Evolutionary conservation across 2,113 vertebrate genomes (phyloP), one percentile per base, ranked within the genome.

Genomic region (Mormyrus lacerda): DNA sequence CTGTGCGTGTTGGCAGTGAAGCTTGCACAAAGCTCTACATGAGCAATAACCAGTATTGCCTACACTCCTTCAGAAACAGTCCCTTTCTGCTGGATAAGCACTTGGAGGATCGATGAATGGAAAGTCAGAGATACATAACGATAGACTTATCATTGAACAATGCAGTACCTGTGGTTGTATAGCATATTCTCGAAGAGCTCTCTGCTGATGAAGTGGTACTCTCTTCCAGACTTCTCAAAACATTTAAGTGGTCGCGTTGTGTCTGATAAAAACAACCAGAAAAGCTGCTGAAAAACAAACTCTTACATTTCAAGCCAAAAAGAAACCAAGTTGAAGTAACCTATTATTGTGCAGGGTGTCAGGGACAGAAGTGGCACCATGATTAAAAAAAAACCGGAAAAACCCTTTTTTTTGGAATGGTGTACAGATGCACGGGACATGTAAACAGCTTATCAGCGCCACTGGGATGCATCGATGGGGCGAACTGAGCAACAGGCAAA

Each of bases 131-230:
- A 31, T n/a, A 61, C 15, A 73, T 65, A 45, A 24, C 21, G 35
- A 69, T 15, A 86, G 45, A 13, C 44, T 35, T 10, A 84, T 55
- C 51, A 27, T 1, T 45, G 61, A 58, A 65, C 48, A n/a, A 7
- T 31, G 10, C 21, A 24, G 89, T 92, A 99, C 98, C 96, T 98
- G 94, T 98, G 96, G 92, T 95, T 97, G 19, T 96, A 95, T 1
- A 97, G 92, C 96, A 99, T 97, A 91, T 94, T 97, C 95, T 98
- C 97, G 92, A 99, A 99, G 48, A 96, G 94, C 92, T 98, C 97
- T 84, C 96, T 96, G 39, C 95, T 97, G 91, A 97, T 94, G n/a
- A 98, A 99, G 91, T 98, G 95, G 95, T 99, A 99, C 79, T 99
- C 98, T 91, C 97, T 95, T 10, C 97, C 97, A 4, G 97, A 94